Evolutionary conservation across 2,113 vertebrate genomes (phyloP).

Genomic region (Camelus bactrianus): DNA sequence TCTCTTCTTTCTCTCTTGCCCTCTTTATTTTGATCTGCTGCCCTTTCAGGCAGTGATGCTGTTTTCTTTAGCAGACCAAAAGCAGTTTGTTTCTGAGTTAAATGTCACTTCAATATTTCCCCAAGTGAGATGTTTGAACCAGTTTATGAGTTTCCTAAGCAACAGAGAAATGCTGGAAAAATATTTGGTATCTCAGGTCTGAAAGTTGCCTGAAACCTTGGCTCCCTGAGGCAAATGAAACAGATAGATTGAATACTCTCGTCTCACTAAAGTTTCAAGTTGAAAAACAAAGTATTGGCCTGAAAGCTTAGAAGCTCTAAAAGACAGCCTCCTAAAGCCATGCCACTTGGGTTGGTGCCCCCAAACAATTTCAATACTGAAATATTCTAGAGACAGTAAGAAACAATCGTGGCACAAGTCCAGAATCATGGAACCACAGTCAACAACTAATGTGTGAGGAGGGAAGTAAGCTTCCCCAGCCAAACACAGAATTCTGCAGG

Average conservation of each 20-base stretch:
- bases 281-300: conserved; percentile 47
- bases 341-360: background rate
- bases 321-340: background rate
- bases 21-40: conserved; percentile 76
- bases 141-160: conserved; percentile 83
- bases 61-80: conserved; percentile 82
- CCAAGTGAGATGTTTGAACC: conserved; percentile 81
- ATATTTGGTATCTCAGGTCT: conserved; percentile 84
- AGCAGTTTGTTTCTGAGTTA: conserved; percentile 79
- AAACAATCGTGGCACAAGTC: background rate
- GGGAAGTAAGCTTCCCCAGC: conserved; percentile 30
- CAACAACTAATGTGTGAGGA: conserved; percentile 44
- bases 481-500: conserved; percentile 65
- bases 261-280: conserved; percentile 45
- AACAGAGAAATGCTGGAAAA: conserved; percentile 83
- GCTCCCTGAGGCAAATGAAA: conserved; percentile 69
- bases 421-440: background rate
- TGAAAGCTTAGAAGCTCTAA: background rate
- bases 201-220: conserved; percentile 72
- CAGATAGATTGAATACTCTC: conserved; percentile 65
- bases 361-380: background rate
- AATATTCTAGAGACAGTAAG: background rate
- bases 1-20: conserved; percentile 59
- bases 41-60: conserved; percentile 72
- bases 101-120: conserved; percentile 83